phyloP scores from a whole-genome alignment of 2,888 invertebrate species.

The Mallateleia sp. region DNA sequence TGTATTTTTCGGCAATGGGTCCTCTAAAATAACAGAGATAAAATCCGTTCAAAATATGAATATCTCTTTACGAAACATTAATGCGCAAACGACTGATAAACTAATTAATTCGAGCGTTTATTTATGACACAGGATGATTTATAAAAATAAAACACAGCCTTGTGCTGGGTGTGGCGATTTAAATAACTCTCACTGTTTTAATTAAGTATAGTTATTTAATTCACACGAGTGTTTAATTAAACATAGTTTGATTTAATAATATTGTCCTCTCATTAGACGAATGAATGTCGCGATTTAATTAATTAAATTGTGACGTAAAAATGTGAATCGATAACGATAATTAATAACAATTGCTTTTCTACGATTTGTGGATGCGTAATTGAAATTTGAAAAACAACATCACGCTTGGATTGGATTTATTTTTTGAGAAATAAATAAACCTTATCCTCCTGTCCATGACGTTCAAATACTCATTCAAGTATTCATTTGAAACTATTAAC shows the following conservation, averaged over 20 bases:
- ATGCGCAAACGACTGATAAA: not conserved
- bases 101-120: conserved; percentile 25
- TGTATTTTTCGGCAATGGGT: conserved; percentile 59
- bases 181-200: not conserved
- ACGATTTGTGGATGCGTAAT: too few species aligned
- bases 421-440: too few species aligned
- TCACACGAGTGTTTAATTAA: not conserved
- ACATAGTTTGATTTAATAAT: conserved; percentile 26
- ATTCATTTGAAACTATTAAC: too few species aligned
- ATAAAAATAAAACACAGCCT: conserved; percentile 19
- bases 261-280: not conserved
- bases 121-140: conserved; percentile 18
- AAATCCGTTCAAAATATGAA: conserved; percentile 54
- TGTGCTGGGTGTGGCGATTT: not conserved
- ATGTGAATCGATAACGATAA: not conserved
- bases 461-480: too few species aligned
- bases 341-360: not conserved
- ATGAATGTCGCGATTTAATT: not conserved
- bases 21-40: conserved; percentile 25
- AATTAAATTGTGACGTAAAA: not conserved
- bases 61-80: conserved; percentile 61
- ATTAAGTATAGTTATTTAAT: conserved; percentile 24
- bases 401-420: too few species aligned
- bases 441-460: too few species aligned
- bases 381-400: too few species aligned